Conservation (phyloP, 2,888 invertebrate species). For the Leucoptera coffeella region DNA sequence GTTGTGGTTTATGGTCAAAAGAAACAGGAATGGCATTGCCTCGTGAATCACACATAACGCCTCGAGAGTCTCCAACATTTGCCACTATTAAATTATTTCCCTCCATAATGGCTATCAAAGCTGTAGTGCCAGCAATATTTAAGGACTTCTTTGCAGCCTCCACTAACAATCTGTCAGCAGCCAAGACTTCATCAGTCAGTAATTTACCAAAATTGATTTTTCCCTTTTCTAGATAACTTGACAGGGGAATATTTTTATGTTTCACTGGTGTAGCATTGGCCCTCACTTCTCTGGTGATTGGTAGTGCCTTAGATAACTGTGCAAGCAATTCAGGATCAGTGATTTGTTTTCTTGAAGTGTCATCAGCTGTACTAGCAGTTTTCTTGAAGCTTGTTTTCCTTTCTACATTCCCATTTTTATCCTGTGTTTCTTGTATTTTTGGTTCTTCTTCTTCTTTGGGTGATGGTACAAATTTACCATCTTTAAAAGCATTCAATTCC, state of each 20-base stretch:
- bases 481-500: slow-evolving; percentile 63
- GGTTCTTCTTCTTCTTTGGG: slow-evolving; percentile 25
- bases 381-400: slow-evolving; percentile 63
- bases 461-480: slow-evolving; percentile 41
- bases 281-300: slow-evolving; percentile 56
- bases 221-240: slow-evolving; percentile 67
- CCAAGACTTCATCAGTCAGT: slow-evolving; percentile 80
- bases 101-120: slow-evolving; percentile 82
- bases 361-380: slow-evolving; percentile 56
- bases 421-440: slow-evolving; percentile 31
- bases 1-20: slow-evolving; percentile 95
- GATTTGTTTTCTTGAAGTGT: slow-evolving; percentile 52
- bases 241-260: slow-evolving; percentile 39
- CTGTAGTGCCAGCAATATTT: slow-evolving; percentile 84
- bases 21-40: slow-evolving; percentile 89
- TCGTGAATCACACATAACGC: slow-evolving; percentile 88
- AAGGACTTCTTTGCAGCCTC: slow-evolving; percentile 75
- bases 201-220: slow-evolving; percentile 76
- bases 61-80: slow-evolving; percentile 94
- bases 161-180: slow-evolving; percentile 75
- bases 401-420: slow-evolving; percentile 26
- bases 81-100: slow-evolving; percentile 80
- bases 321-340: slow-evolving; percentile 64
- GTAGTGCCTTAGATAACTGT: slow-evolving; percentile 56
- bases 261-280: slow-evolving; percentile 35